Evolutionary conservation across 1,140 invertebrate species (phyloP), one percentile per base, ranked within the genome.

Genomic region (Rhysida immarginata): DNA sequence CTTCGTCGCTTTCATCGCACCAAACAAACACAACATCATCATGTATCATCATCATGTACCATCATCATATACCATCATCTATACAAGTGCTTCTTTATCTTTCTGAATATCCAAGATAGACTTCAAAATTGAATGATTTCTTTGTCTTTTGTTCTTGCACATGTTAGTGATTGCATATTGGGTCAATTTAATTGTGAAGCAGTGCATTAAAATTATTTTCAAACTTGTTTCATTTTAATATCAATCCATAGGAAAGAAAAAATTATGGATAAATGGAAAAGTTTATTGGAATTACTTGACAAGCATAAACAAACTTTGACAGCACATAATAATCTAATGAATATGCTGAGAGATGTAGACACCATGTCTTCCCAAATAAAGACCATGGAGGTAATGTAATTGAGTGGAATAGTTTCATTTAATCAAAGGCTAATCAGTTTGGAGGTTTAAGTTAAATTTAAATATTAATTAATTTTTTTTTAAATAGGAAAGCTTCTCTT

Each of bases 281-380:
- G 88, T 56, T 74, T 99, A 26, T 71, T 97, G 35, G 77, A 81
- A 3, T 75, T 96, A 24, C 74, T 98, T 48, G 84, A 93, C 62
- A 80, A 86, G 60, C 92, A 96, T 65, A 82, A 90, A 60, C 68
- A 75, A 1, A 85, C 87, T 64, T 72, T 99, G n/a, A 81, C 76
- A 0, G 77, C 77, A 16, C 75, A 87, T 60, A 83, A 81, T 53
- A 80, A 80, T 29, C 72, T 96, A 2, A 90, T 94, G 83, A 78
- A 80, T 46, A 74, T 94, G 64, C 77, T 94, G 64, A 72, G 91
- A 54, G 93, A 96, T 68, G 87, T 94, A n/a, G 93, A 96, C 55
- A 87, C 88, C 20, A 83, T 94, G 0, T 75, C 81, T 2, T 78
- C 80, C 8, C 85, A 89, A 5, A 81, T 97, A 35, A 75, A 80